These are phyloP conservation scores for Cryptomyrus ogoouensis DNA, from an alignment of 2,113 vertebrate genomes.

Conservation along the genomic window DNA sequence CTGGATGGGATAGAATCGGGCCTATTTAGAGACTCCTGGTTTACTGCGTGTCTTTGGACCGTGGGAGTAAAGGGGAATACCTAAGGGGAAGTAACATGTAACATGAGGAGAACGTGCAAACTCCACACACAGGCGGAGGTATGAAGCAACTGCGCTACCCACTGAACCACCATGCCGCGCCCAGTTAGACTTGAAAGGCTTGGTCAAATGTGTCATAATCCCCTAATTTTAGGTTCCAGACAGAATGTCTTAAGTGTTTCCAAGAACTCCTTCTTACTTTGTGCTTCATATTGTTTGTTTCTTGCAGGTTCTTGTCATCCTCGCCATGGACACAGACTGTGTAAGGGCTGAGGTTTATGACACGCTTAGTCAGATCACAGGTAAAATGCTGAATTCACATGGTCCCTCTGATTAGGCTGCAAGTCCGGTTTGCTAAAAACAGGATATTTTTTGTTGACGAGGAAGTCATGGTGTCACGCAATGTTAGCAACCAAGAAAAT, in stretches of 20 bases:
- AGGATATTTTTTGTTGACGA: not conserved
- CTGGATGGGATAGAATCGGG: not conserved
- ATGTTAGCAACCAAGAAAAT: not conserved
- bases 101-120: not conserved
- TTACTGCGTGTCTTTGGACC: not conserved
- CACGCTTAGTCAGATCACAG: slow-evolving; percentile 58
- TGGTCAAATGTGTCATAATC: not conserved
- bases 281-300: not conserved
- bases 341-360: slow-evolving; percentile 57
- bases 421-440: not conserved
- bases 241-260: not conserved
- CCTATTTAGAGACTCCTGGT: not conserved
- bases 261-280: not conserved
- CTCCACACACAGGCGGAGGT: not conserved
- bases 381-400: slow-evolving; percentile 49
- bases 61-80: not conserved
- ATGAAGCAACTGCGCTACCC: not conserved
- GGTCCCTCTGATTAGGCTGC: not conserved
- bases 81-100: not conserved
- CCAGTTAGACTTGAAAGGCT: not conserved
- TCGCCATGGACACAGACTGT: slow-evolving; percentile 43
- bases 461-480: not conserved
- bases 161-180: not conserved
- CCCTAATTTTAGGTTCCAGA: not conserved
- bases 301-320: slow-evolving; percentile 56